Evolutionary conservation across 2,888 invertebrate genomes (phyloP), one percentile per base, ranked within the genome.

Genomic region (Nasonia oneida): DNA sequence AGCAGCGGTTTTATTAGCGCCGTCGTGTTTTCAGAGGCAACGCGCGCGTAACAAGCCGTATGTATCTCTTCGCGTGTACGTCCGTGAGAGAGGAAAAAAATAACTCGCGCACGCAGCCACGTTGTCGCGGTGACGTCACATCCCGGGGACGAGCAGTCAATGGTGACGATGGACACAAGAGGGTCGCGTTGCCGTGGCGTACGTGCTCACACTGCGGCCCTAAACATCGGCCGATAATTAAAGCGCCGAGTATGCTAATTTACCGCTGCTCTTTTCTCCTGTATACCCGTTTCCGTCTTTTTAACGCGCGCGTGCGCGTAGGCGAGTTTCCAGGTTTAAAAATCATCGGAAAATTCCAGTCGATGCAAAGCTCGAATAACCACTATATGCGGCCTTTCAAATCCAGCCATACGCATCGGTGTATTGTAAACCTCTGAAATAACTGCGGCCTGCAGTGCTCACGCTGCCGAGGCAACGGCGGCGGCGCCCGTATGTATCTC

Each of bases 401-500:
- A 47, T 47, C 2, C 10, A 42, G 8, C 8, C 42, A 10, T 10
- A 12, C 47, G 47, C 47, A 12, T 37, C 47, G 2, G 53, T 29
- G 29, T 53, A 18, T 53, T 53, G 15, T 18, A 47, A 47, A 18
- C 0, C 57, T n/a, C 8, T 33, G n/a, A 67, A 67, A 33, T 67
- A 67, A 67, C 67, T 29, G 67, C 12, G 67, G 67, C 29, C 23
- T 6, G 12, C 29, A 12, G 67, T 29, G 67, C 33, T 29, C 3
- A 29, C 29, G 29, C 8, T 29, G 10, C 23, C 33, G 50, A 78
- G 47, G 57, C 57, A 23, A 29, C 29, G 29, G 29, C 1, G 29
- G 6, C n/a, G n/a, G 57, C 14, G 64, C 85, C 87, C 88, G 86
- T 86, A 87, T 61, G 85, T 87, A 50, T 15, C 23, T 85, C 83